These are phyloP conservation scores for Morone saxatilis DNA, from an alignment of 2,113 vertebrate species.

Conservation along the genomic window DNA sequence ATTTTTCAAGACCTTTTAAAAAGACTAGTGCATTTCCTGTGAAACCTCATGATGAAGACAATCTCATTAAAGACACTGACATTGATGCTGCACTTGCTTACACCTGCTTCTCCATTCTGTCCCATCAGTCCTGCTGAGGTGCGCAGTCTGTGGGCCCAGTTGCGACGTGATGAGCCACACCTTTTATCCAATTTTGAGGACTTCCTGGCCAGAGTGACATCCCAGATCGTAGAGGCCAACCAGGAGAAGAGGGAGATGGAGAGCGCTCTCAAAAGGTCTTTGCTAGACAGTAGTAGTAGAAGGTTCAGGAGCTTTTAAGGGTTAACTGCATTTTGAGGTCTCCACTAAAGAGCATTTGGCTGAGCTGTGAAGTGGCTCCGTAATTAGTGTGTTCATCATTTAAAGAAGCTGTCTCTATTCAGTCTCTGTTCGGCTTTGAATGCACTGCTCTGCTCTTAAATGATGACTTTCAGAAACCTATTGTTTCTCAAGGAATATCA, in stretches of 20 bases:
- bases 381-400: background rate
- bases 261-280: conserved; percentile 87
- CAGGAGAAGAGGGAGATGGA: conserved; percentile 92
- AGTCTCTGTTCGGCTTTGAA: background rate
- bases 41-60: background rate
- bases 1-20: background rate
- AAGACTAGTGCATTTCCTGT: background rate
- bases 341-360: background rate
- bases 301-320: background rate
- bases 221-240: conserved; percentile 90
- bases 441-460: background rate
- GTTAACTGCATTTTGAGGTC: background rate
- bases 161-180: conserved; percentile 89
- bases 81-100: background rate
- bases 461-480: background rate
- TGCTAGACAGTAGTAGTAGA: background rate
- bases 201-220: conserved; percentile 89
- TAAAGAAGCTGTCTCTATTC: background rate
- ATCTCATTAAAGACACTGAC: background rate
- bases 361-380: background rate
- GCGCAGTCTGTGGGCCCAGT: conserved; percentile 89
- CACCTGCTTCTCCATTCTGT: background rate
- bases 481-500: background rate
- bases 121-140: conserved; percentile 86
- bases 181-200: conserved; percentile 93